A percentile compares a stretch with the other conserved stretches of the same genome.
Conservation (phyloP, 2,888 invertebrate species). For the Erebia epiphron region DNA sequence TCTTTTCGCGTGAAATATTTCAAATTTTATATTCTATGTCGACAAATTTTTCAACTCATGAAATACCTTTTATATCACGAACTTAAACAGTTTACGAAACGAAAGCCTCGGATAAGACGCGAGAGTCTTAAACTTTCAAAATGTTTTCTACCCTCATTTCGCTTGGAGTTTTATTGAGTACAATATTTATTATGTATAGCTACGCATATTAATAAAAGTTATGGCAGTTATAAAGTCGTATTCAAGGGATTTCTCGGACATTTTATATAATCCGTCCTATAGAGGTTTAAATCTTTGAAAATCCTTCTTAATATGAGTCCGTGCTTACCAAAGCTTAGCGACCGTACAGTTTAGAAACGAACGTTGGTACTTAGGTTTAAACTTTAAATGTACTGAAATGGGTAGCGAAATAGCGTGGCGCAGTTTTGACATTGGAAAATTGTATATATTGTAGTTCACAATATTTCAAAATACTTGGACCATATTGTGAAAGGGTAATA, state of each 20-base stretch:
- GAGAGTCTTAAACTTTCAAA: background rate
- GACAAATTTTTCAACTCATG: conserved; percentile 4
- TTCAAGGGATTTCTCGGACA: background rate
- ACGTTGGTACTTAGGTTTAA: too few species aligned
- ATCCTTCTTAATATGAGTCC: conserved; percentile 8
- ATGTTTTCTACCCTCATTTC: background rate
- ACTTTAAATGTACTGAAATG: too few species aligned
- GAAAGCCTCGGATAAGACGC: background rate
- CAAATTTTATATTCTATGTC: background rate
- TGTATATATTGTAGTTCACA: background rate
- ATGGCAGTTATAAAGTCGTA: conserved; percentile 3
- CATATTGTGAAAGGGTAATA: background rate
- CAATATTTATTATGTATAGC: conserved; percentile 12
- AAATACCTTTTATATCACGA: background rate
- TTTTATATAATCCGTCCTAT: background rate
- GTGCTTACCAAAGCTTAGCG: background rate
- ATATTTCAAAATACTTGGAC: background rate
- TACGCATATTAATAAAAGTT: conserved; percentile 14
- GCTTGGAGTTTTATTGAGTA: conserved; percentile 8
- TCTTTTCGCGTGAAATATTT: background rate
- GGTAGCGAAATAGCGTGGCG: too few species aligned
- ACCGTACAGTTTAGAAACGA: background rate
- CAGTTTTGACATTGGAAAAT: background rate
- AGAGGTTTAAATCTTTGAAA: conserved; percentile 5
- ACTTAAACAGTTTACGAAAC: conserved; percentile 7